Evolutionary conservation across 2,888 invertebrate genomes (phyloP), one percentile per base, ranked within the genome.

Genomic region (Drosophila paracracens): DNA sequence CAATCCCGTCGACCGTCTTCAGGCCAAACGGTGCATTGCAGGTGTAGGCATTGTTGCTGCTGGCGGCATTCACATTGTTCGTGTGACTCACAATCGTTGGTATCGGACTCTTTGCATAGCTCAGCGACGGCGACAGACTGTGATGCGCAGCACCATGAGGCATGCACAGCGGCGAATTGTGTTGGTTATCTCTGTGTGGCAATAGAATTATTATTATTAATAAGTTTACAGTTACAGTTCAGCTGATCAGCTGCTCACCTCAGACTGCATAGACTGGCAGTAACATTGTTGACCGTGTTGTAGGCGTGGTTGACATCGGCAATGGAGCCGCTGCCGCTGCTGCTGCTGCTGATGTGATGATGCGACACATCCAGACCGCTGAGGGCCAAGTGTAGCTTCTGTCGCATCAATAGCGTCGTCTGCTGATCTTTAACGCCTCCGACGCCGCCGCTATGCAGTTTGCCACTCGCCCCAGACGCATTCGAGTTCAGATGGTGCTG

Each of bases 401-500:
- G 87, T 38, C 87, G 87, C 78, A 84, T 91, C 70, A 79, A 89
- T 92, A 80, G 92, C 92, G 66, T 93, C 92, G 81, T 65, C 57
- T 82, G 82, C n/a, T 56, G 46, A n/a, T 92, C 92, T 72, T 94
- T 93, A 18, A 56, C 27, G 94, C 94, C 79, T 35, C 94, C 79
- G 57, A 36, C 27, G 94, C 94, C 79, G 38, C 94, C 79, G 59
- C 94, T 78, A 93, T 77, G 93, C 54, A 83, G 67, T 52, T 83
- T 83, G 60, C 91, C 94, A 60, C 93, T 91, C 54, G 94, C 94
- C 51, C 91, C 94, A 89, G 93, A 88, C 51, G 92, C 91, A 91
- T 93, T 93, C 59, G 93, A 93, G 81, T 92, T 93, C 38, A 92
- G 74, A 89, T 93, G 93, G 81, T 92, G 92, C 78, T 93, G 92